Evolutionary conservation across 1,140 invertebrate species (phyloP).

Genomic region (Meloidogyne hapla): DNA sequence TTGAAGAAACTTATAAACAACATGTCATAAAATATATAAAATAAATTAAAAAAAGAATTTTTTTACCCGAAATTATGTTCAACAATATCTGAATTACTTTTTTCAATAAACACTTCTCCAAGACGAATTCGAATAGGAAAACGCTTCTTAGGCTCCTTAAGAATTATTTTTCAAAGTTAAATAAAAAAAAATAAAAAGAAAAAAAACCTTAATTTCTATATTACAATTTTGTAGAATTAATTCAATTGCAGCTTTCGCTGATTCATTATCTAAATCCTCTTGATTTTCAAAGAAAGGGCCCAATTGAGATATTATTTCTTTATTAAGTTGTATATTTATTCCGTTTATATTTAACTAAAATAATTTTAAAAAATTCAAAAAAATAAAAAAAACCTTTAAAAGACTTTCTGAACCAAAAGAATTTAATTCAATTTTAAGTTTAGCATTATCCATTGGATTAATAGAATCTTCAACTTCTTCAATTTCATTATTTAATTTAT

Average conservation of each 20-base stretch:
- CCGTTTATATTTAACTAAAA: constrained; percentile 13
- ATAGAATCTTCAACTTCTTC: neutral
- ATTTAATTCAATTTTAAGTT: constrained; percentile 24
- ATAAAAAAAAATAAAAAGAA: neutral
- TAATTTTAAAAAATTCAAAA: neutral
- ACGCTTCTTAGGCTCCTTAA: constrained; percentile 30
- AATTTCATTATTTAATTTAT: neutral
- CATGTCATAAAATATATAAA: neutral
- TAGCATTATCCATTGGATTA: neutral
- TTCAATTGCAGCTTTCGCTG: constrained; percentile 11
- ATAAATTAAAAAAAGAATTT: neutral
- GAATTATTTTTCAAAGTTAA: neutral
- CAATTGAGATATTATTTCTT: constrained; percentile 30
- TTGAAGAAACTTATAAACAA: no score
- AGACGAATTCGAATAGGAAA: constrained; percentile 22
- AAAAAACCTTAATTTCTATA: constrained; percentile 26
- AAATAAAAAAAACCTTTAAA: constrained; percentile 19
- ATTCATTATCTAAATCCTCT: constrained; percentile 10
- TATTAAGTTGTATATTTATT: constrained; percentile 24
- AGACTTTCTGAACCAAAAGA: neutral
- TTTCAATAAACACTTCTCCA: constrained; percentile 20
- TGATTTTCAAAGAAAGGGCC: constrained; percentile 26
- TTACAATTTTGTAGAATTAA: constrained; percentile 25
- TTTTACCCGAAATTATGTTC: neutral
- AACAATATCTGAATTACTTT: constrained; percentile 2